Evolutionary conservation across 2,113 vertebrate genomes (phyloP).

Genomic region (Meriones unguiculatus): DNA sequence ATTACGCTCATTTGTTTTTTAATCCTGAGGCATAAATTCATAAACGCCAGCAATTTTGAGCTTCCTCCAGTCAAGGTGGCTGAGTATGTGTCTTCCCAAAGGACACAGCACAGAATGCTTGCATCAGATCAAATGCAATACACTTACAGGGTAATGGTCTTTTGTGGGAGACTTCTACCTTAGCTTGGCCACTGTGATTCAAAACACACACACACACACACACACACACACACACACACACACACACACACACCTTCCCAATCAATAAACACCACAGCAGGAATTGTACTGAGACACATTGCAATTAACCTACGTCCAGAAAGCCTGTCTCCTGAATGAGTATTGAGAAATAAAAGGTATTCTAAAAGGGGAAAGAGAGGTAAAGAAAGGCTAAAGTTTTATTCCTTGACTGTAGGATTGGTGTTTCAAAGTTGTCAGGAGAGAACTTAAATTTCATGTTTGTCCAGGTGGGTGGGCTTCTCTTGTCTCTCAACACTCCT

Average conservation of each 20-base stretch:
- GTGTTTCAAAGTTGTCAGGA: not conserved
- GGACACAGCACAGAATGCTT: not conserved
- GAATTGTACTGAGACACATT: not conserved
- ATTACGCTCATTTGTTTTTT: slow-evolving; percentile 49
- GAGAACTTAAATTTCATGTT: not conserved
- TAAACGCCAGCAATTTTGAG: not conserved
- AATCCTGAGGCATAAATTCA: slow-evolving; percentile 32
- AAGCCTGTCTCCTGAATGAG: not conserved
- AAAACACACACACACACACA: not conserved
- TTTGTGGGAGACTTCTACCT: not conserved
- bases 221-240: too few relatives aligned
- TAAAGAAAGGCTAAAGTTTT: not conserved
- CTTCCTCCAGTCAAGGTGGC: not conserved
- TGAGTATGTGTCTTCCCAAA: not conserved
- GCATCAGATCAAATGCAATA: not conserved
- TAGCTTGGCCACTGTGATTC: not conserved
- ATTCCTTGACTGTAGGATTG: not conserved
- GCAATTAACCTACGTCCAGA: not conserved
- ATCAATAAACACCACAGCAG: not conserved
- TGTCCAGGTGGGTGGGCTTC: not conserved
- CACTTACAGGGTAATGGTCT: not conserved
- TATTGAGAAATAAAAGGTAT: not conserved
- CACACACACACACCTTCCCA: too few relatives aligned
- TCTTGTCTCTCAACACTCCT: not conserved
- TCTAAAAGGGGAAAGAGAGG: too few relatives aligned